These are phyloP conservation scores for Hydractinia symbiolongicarpus DNA, from an alignment of 30 jellyfish, hydroid and myxozoan genomes.

Conservation along the genomic window DNA sequence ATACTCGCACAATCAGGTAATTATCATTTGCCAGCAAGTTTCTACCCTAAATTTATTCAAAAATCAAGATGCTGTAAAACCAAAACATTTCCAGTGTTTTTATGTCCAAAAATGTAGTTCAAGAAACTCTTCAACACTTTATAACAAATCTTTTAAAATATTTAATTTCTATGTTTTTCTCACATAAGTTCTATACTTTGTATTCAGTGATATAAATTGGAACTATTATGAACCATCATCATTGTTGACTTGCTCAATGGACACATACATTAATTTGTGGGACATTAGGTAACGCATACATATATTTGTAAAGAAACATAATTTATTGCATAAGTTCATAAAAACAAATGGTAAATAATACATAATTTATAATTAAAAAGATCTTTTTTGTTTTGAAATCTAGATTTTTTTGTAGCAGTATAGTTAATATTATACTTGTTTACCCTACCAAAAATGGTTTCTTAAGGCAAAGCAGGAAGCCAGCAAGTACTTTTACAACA, in stretches of 20 bases:
- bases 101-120: no score
- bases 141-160: no score
- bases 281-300: constrained; percentile 58
- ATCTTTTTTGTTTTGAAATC: no score
- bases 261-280: constrained; percentile 85
- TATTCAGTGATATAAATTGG: constrained; percentile 83
- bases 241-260: constrained; percentile 95
- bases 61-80: no score
- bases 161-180: background rate
- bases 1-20: constrained; percentile 89
- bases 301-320: background rate
- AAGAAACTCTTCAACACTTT: no score
- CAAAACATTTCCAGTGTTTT: no score
- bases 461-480: constrained; percentile 26
- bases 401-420: no score
- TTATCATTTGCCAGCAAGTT: background rate
- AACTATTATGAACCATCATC: constrained; percentile 45
- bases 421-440: no score
- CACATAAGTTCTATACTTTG: background rate
- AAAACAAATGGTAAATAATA: no score
- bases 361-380: no score
- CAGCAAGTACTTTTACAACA: constrained; percentile 34
- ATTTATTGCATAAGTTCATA: no score
- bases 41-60: background rate
- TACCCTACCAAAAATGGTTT: background rate